Conservation (phyloP, 1,140 invertebrate species). For the Wiebesia pumilae region DNA sequence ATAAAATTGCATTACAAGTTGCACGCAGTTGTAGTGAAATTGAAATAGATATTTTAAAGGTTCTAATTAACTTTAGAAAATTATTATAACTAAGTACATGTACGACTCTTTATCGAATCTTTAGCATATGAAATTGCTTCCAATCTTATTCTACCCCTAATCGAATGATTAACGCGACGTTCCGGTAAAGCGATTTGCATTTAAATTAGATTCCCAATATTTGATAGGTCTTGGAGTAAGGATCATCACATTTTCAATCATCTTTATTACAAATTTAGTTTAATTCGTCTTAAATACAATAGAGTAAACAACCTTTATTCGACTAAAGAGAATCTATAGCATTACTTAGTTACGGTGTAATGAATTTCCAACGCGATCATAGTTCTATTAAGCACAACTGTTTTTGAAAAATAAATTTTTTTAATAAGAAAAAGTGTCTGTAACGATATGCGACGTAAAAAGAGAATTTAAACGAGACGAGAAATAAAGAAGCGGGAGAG, state of each 20-base stretch:
- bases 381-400: not conserved
- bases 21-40: not conserved
- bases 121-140: conserved; percentile 5
- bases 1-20: not conserved
- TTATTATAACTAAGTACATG: not conserved
- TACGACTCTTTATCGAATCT: not conserved
- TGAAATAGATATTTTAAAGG: not conserved
- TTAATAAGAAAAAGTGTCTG: not conserved
- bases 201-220: conserved; percentile 9
- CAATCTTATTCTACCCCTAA: not conserved
- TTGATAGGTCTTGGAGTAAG: not conserved
- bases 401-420: not conserved
- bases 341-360: no score
- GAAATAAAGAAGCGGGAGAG: conserved; percentile 32
- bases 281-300: not conserved
- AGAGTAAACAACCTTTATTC: not conserved
- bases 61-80: not conserved
- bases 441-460: not conserved
- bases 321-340: not conserved
- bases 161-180: conserved; percentile 14
- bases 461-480: not conserved
- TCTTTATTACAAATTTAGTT: not conserved
- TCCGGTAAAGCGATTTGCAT: conserved; percentile 1
- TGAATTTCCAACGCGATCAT: not conserved
- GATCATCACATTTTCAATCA: not conserved